Evolutionary conservation across 92 coral and sea anemone species (phyloP), one percentile per base, ranked within the genome.

Genomic region (Ricordea florida): DNA sequence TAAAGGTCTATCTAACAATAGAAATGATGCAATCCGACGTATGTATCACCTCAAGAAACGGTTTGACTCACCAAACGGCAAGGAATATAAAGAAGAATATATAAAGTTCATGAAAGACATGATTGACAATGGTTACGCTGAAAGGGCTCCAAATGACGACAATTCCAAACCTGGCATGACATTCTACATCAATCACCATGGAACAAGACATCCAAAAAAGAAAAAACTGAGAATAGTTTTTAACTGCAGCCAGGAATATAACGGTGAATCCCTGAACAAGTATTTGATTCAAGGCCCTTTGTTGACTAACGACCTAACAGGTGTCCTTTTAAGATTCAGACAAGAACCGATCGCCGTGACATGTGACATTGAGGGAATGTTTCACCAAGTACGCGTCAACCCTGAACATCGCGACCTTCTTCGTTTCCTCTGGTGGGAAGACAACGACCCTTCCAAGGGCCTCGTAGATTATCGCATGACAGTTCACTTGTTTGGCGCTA

Each of bases 21-120:
- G 91, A 18, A 36, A 6, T 0, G 38, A 61, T 15, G 74, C 84
- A 7, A 35, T 66, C 4, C 77, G 82, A 16, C 79, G 60, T 11
- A 10, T 81, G 62, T 25, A 53, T 37, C 79, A 74, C 26, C 57
- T 86, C 21, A 72, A 86, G 61, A 81, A 35, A 26, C 44, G 69
- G 42, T 75, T 86, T 35, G 74, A 41, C 22, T 36, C 72, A 10
- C 48, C 48, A 36, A 36, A 6, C n/a, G 26, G 32, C 50, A 4
- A 29, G 10, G 42, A 57, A 32, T 85, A 80, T 59, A 29, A 80
- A 22, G 87, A 80, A 30, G 82, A 85, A 6, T 80, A 85, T 66
- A 35, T 66, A 36, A 56, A 29, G 17, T 79, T 80, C 31, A 72
- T 88, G 78, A 35, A 62, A 13, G 70, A 83, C 37, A 66, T 88